phyloP scores from a whole-genome alignment of 2,113 vertebrate species.

The Oreochromis aureus region DNA sequence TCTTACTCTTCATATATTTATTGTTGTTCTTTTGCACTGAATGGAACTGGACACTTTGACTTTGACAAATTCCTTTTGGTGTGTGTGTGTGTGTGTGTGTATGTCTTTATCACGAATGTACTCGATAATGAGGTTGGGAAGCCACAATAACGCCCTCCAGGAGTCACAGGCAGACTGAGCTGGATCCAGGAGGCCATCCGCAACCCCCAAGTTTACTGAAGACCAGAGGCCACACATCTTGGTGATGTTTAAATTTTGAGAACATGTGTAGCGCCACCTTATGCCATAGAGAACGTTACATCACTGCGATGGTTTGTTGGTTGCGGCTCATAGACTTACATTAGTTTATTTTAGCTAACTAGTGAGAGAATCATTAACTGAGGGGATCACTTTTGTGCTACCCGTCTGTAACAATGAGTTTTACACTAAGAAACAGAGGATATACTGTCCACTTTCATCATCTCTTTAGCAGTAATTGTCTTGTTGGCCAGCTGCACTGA shows the following conservation, averaged over 20 bases:
- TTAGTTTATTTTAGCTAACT: neutral
- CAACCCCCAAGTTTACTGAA: neutral
- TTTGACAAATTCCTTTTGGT: neutral
- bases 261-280: neutral
- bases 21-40: neutral
- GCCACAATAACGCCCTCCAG: neutral
- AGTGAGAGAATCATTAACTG: neutral
- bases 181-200: neutral
- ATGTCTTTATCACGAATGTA: neutral
- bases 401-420: neutral
- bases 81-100: neutral
- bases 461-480: neutral
- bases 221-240: neutral
- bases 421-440: neutral
- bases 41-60: neutral
- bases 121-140: neutral
- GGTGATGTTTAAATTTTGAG: neutral
- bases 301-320: neutral
- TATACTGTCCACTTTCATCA: neutral
- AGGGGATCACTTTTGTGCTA: neutral
- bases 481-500: neutral
- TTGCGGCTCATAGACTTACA: neutral
- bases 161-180: neutral
- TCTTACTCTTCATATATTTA: neutral
- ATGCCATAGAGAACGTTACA: neutral